These are phyloP conservation scores for Drosophila mimica DNA, from an alignment of 2,888 invertebrate genomes.

Conservation along the genomic window DNA sequence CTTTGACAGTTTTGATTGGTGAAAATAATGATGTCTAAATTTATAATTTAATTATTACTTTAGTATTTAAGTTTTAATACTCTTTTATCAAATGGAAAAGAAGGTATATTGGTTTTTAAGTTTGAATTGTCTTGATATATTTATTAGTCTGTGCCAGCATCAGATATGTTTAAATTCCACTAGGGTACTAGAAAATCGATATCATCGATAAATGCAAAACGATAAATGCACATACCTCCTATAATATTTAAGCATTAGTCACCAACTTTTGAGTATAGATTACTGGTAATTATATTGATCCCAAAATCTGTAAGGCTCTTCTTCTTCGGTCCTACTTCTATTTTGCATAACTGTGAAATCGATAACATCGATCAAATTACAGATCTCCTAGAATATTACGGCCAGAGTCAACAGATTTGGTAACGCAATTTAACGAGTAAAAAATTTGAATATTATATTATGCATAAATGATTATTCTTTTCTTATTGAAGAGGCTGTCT, in stretches of 20 bases:
- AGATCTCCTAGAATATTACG: not conserved
- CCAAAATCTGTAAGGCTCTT: not conserved
- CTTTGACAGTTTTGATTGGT: not conserved
- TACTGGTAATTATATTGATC: not conserved
- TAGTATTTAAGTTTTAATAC: accelerated
- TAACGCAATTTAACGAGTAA: not conserved
- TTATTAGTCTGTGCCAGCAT: no score
- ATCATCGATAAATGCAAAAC: not conserved
- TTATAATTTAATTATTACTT: not conserved
- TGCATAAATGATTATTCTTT: accelerated
- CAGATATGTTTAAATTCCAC: no score
- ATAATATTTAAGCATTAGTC: no score
- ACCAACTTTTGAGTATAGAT: no score
- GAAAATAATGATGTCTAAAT: no score
- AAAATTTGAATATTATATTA: not conserved
- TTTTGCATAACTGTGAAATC: not conserved
- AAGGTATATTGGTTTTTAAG: not conserved
- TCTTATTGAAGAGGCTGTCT: not conserved
- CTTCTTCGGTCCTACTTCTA: not conserved
- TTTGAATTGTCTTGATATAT: no score
- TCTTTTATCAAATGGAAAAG: not conserved
- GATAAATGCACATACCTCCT: not conserved
- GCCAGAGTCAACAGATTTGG: not conserved
- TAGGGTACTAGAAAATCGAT: not conserved
- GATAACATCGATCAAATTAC: not conserved